Conservation (phyloP, 2,797 vertebrate genomes). For the Macropodus opercularis region DNA sequence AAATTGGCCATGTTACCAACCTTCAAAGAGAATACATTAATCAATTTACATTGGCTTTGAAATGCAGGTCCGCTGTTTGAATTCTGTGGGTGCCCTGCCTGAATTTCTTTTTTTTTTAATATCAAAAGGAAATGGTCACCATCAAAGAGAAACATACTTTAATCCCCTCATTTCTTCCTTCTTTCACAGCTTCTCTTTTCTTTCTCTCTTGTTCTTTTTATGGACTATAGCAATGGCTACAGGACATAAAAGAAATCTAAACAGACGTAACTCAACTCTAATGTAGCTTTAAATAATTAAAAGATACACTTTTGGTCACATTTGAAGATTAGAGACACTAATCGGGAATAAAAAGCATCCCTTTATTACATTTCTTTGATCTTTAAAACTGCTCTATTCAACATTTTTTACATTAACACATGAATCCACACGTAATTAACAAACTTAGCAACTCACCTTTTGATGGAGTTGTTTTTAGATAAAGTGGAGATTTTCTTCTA, state of each 20-base stretch:
- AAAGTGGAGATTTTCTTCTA: too few species aligned
- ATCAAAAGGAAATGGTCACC: slow-evolving; percentile 42
- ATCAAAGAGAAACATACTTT: slow-evolving; percentile 32
- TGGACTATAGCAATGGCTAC: not conserved
- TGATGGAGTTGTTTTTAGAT: not conserved
- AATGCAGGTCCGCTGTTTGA: slow-evolving; percentile 60
- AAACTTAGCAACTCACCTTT: too few species aligned
- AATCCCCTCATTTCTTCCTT: slow-evolving; percentile 20
- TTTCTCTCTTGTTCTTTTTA: not conserved
- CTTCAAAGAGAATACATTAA: slow-evolving; percentile 77
- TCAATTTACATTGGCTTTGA: slow-evolving; percentile 73
- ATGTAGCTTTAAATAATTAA: not conserved
- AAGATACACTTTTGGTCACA: not conserved
- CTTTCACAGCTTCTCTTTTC: slow-evolving; percentile 7
- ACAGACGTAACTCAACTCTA: not conserved
- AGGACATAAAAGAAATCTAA: not conserved
- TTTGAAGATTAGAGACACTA: not conserved
- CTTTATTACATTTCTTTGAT: too few species aligned
- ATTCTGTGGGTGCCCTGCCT: slow-evolving; percentile 43
- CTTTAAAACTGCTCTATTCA: not conserved
- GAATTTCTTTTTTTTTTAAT: slow-evolving; percentile 30
- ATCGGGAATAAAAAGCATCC: too few species aligned
- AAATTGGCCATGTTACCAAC: slow-evolving; percentile 58
- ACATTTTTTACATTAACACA: too few species aligned
- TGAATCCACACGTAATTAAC: too few species aligned